Conservation (phyloP, 2,113 vertebrate genomes). For the Tringa solitaria region DNA sequence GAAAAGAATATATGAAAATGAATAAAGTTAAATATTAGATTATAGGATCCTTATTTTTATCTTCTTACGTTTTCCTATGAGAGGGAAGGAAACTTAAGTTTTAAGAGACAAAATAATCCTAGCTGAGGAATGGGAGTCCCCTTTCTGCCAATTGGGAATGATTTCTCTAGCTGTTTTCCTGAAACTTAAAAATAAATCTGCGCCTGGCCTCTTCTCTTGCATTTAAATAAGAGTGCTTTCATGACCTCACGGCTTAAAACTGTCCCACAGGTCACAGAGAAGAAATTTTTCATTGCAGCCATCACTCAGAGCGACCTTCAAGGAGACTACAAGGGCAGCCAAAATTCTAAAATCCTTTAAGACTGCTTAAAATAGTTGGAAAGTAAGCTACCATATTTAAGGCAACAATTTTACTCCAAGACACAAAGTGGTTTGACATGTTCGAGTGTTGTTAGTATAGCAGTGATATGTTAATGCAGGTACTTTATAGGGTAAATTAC, state of each 20-base stretch:
- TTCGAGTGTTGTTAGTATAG: constrained; percentile 8
- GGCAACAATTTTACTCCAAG: not conserved
- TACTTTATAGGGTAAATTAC: constrained; percentile 35
- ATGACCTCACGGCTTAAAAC: not conserved
- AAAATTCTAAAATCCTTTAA: constrained; percentile 21
- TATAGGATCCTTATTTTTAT: not conserved
- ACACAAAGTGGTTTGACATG: not conserved
- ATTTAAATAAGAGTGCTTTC: not conserved
- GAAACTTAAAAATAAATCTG: not conserved
- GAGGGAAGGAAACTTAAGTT: not conserved
- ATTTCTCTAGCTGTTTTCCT: not conserved
- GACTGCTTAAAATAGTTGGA: constrained; percentile 29
- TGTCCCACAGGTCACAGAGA: not conserved
- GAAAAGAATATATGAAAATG: not conserved
- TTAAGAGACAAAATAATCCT: not conserved
- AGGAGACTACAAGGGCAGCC: not conserved
- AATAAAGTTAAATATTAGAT: not conserved
- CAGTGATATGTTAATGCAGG: constrained; percentile 7
- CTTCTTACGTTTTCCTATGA: not conserved
- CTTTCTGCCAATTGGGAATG: not conserved
- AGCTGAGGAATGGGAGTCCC: not conserved
- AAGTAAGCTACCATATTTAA: constrained; percentile 28
- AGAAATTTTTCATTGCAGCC: not conserved
- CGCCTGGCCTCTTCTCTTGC: not conserved
- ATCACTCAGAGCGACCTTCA: not conserved